phyloP scores from a whole-genome alignment of 2,113 vertebrate species.

The Gadus chalcogrammus region DNA sequence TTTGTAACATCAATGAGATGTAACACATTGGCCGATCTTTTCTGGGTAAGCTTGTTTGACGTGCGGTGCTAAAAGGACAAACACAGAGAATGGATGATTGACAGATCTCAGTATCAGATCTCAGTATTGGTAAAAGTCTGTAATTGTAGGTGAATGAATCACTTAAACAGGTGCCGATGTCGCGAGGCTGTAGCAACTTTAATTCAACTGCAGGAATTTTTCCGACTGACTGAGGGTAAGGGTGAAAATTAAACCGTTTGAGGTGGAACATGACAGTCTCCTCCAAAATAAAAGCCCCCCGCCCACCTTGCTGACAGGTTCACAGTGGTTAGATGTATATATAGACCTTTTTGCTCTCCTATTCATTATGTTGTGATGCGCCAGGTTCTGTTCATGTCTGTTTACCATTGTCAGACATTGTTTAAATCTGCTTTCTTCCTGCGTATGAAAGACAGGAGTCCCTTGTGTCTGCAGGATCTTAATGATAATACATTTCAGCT shows the following conservation, averaged over 20 bases:
- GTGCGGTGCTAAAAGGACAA: too few relatives aligned
- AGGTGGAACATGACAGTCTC: neutral
- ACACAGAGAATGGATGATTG: neutral
- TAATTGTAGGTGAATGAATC: neutral
- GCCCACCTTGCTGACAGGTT: neutral
- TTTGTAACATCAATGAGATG: too few relatives aligned
- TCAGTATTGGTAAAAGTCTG: neutral
- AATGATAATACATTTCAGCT: too few relatives aligned
- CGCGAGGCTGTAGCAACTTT: neutral
- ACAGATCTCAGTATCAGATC: neutral
- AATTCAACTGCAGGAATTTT: conserved; percentile 2
- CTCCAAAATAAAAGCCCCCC: neutral
- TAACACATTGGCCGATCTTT: too few relatives aligned
- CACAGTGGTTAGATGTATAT: neutral
- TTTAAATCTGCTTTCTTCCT: too few relatives aligned
- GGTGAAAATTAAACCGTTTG: neutral
- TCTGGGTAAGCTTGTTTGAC: too few relatives aligned
- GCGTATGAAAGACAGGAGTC: too few relatives aligned
- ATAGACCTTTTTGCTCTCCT: conserved; percentile 10
- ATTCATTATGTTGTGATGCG: neutral
- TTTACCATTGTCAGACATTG: too few relatives aligned
- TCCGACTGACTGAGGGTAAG: neutral
- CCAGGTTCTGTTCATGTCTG: too few relatives aligned
- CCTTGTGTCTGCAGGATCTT: too few relatives aligned
- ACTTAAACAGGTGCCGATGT: neutral